Conservation (phyloP, 2,797 vertebrate genomes). For the Lutjanus argentimaculatus region DNA sequence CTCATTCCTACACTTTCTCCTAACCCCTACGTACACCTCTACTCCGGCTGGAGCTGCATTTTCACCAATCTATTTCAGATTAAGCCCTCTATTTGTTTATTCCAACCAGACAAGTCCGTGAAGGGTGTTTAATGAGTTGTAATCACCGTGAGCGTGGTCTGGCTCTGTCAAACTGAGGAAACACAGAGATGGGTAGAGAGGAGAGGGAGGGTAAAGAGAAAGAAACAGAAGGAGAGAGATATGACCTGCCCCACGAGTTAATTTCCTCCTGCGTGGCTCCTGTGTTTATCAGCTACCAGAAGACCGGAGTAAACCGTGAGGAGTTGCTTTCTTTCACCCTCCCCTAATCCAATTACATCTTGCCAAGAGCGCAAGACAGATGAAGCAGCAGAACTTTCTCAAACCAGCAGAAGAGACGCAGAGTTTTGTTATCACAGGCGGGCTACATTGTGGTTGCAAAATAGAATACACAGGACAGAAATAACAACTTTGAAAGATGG, state of each 20-base stretch:
- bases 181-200: neutral
- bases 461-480: neutral
- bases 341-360: slow-evolving; percentile 61
- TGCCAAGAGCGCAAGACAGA: slow-evolving; percentile 22
- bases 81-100: slow-evolving; percentile 50
- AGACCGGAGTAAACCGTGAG: slow-evolving; percentile 32
- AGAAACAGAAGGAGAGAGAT: neutral
- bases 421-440: slow-evolving; percentile 19
- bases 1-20: neutral
- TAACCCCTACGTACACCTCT: neutral
- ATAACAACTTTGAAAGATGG: neutral
- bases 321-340: slow-evolving; percentile 42
- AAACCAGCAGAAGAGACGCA: slow-evolving; percentile 8
- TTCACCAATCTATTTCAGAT: slow-evolving; percentile 35
- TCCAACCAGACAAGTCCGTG: slow-evolving; percentile 46
- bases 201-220: neutral
- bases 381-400: slow-evolving; percentile 23
- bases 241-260: slow-evolving; percentile 23
- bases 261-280: slow-evolving; percentile 37
- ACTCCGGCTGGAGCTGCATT: neutral
- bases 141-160: slow-evolving; percentile 50
- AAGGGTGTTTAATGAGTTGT: slow-evolving; percentile 70
- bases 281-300: slow-evolving; percentile 50
- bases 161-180: slow-evolving; percentile 25
- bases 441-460: slow-evolving; percentile 9